Conservation (phyloP, 2,797 vertebrate species). For the Tenualosa thibaudeaui region DNA sequence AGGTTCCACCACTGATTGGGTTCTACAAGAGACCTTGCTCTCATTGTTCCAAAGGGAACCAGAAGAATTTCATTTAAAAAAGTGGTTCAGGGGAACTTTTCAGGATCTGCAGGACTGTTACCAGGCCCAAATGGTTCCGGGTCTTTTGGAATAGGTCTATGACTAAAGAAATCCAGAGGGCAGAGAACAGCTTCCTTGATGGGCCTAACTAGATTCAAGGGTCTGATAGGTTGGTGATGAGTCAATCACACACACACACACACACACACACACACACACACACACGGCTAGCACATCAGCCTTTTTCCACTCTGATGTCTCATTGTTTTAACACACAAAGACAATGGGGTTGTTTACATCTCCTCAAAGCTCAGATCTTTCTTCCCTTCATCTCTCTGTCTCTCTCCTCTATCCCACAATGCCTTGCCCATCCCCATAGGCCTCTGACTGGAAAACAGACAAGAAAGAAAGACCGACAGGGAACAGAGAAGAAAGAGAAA, state of each 20-base stretch:
- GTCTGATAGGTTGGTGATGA: conserved; percentile 45
- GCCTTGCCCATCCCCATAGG: conserved; percentile 52
- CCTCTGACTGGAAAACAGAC: conserved; percentile 59
- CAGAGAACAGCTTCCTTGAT: not conserved
- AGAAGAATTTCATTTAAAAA: too few species aligned
- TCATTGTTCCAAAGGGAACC: too few species aligned
- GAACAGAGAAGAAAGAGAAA: conserved; percentile 36
- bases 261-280: not conserved
- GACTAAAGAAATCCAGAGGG: not conserved
- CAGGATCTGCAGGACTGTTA: too few species aligned
- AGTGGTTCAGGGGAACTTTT: too few species aligned
- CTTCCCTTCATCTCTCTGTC: conserved; percentile 39
- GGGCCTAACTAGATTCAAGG: conserved; percentile 25
- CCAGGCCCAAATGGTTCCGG: too few species aligned
- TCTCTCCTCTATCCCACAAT: not conserved
- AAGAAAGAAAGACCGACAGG: conserved; percentile 20
- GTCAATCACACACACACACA: conserved; percentile 22
- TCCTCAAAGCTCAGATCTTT: conserved; percentile 58
- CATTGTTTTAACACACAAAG: conserved; percentile 68
- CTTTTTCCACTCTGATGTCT: conserved; percentile 58
- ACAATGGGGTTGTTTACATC: conserved; percentile 62
- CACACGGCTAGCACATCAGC: conserved; percentile 45
- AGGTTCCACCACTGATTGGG: too few species aligned
- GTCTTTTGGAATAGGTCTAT: too few species aligned
- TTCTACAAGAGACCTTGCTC: too few species aligned